These are phyloP conservation scores for Diarsia mendica DNA, from an alignment of 2,888 invertebrate species.

Conservation along the genomic window DNA sequence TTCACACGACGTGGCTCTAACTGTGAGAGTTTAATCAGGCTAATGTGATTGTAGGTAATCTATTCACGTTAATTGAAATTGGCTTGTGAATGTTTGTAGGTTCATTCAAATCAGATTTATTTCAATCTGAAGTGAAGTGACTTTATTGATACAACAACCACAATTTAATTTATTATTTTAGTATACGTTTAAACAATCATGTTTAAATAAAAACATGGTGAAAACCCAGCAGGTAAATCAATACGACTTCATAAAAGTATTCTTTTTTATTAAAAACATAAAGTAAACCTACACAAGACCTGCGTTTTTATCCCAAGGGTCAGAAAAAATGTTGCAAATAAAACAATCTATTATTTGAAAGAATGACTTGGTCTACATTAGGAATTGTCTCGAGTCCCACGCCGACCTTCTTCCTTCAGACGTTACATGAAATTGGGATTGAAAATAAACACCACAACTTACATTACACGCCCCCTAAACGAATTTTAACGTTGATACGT, in stretches of 20 bases:
- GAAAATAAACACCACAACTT: not conserved
- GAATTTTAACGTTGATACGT: not conserved
- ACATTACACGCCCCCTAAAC: not conserved
- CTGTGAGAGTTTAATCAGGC: constrained; percentile 8
- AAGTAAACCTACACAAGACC: not conserved
- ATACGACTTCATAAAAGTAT: not conserved
- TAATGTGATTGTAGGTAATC: constrained; percentile 17
- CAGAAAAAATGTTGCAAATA: too few species aligned
- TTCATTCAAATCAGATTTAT: not conserved
- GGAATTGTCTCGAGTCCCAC: too few species aligned
- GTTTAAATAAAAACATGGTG: too few species aligned
- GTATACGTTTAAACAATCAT: too few species aligned
- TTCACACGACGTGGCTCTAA: not conserved
- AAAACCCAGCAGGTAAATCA: too few species aligned
- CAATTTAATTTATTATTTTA: too few species aligned
- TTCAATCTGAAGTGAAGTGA: too few species aligned
- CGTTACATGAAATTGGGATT: not conserved
- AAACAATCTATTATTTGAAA: not conserved
- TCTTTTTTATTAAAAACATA: not conserved
- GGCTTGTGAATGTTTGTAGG: not conserved
- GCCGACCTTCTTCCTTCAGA: not conserved
- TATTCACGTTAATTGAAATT: constrained; percentile 26
- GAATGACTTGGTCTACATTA: not conserved
- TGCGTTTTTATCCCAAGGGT: not conserved
- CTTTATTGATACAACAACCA: too few species aligned